phyloP scores from a whole-genome alignment of 2,797 vertebrate genomes.

The Diceros bicornis region DNA sequence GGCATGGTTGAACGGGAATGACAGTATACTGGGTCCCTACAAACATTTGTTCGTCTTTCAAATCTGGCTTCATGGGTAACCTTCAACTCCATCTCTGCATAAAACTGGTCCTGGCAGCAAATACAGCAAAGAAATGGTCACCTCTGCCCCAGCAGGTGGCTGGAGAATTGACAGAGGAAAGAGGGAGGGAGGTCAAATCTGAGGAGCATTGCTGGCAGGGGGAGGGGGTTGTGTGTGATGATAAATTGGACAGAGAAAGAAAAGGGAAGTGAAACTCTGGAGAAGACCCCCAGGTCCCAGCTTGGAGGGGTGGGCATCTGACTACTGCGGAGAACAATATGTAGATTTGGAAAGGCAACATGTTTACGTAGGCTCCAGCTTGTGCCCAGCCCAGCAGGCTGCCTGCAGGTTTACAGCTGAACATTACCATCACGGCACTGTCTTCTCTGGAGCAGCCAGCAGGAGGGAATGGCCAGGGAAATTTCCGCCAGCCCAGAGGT shows the following conservation, averaged over 20 bases:
- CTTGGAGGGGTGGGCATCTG: background rate
- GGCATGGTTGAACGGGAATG: background rate
- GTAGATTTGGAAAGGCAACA: constrained; percentile 46
- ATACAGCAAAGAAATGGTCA: background rate
- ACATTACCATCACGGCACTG: constrained; percentile 58
- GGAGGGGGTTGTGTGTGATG: background rate
- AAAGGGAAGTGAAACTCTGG: constrained; percentile 41
- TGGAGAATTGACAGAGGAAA: constrained; percentile 28
- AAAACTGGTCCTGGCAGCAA: background rate
- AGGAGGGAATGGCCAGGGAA: constrained; percentile 57
- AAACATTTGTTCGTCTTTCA: background rate
- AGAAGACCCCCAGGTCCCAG: background rate
- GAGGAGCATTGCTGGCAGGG: background rate
- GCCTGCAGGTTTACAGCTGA: constrained; percentile 79
- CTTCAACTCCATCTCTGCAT: background rate
- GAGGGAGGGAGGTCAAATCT: background rate
- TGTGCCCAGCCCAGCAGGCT: constrained; percentile 69
- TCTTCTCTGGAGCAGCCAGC: constrained; percentile 55
- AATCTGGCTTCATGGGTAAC: background rate
- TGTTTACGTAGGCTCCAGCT: constrained; percentile 71
- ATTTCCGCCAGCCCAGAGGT: constrained; percentile 71
- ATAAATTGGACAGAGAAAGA: background rate
- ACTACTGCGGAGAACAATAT: accelerated
- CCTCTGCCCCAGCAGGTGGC: background rate
- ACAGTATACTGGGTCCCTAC: background rate